Evolutionary conservation across 2,888 invertebrate genomes (phyloP).

Genomic region (Gortyna flavago): DNA sequence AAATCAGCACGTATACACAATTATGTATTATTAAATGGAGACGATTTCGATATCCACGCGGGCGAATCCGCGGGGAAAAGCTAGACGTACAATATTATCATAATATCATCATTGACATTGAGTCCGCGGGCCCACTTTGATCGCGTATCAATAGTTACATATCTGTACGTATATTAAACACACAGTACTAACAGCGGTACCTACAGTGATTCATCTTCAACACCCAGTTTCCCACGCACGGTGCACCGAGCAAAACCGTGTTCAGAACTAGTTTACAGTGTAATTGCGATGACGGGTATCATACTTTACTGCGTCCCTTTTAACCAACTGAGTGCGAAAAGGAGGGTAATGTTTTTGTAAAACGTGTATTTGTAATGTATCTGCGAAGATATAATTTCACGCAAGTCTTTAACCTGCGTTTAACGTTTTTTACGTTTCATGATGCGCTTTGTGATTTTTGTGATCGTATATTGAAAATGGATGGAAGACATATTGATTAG

Average conservation of each 20-base stretch:
- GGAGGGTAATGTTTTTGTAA: conserved; percentile 66
- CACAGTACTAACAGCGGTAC: background rate
- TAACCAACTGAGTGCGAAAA: conserved; percentile 67
- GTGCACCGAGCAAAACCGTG: conserved; percentile 46
- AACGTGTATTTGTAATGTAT: conserved; percentile 59
- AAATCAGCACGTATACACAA: background rate
- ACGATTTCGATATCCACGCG: background rate
- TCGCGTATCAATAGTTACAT: background rate
- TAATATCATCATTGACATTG: background rate
- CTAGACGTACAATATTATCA: background rate
- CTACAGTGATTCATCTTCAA: conserved; percentile 49
- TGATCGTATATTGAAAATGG: conserved; percentile 3
- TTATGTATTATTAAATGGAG: background rate
- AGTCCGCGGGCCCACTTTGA: background rate
- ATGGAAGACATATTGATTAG: background rate
- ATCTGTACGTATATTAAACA: background rate
- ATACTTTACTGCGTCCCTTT: conserved; percentile 64
- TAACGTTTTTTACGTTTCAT: conserved; percentile 26
- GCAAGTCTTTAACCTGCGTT: conserved; percentile 32
- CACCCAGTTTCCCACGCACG: conserved; percentile 60
- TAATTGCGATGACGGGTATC: conserved; percentile 64
- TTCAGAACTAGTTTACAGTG: conserved; percentile 62
- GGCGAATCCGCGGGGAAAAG: background rate
- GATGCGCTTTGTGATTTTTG: conserved; percentile 10
- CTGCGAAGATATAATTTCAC: conserved; percentile 45